A percentile compares a stretch with the other conserved stretches of the same genome.
phyloP scores from a whole-genome alignment of 2,888 invertebrate genomes.

The Macrophya annulata region DNA sequence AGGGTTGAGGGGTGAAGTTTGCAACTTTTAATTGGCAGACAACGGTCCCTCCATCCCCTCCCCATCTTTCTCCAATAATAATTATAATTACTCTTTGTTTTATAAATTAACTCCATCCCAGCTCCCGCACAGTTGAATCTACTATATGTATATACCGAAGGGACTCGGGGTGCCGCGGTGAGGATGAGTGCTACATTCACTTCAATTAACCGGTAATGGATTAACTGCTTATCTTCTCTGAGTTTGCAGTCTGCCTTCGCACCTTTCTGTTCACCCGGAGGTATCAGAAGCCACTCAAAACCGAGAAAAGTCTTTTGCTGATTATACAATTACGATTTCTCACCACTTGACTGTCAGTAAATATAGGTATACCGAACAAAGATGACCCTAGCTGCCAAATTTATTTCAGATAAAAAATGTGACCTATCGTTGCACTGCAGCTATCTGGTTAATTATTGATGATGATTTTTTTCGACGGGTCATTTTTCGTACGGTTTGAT shows the following conservation, averaged over 20 bases:
- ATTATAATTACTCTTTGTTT: constrained; percentile 72
- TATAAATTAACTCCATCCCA: constrained; percentile 68
- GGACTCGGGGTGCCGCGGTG: constrained; percentile 52
- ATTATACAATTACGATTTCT: constrained; percentile 48
- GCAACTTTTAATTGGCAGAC: constrained; percentile 71
- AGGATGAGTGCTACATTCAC: constrained; percentile 66
- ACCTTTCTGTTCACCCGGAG: constrained; percentile 45
- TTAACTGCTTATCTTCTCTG: constrained; percentile 71
- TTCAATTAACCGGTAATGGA: constrained; percentile 73
- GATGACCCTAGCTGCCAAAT: neutral
- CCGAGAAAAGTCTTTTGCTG: constrained; percentile 45
- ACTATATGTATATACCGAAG: constrained; percentile 44
- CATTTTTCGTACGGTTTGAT: neutral
- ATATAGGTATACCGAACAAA: neutral
- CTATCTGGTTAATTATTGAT: neutral
- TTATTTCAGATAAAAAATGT: neutral
- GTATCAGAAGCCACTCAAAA: constrained; percentile 46
- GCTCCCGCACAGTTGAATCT: constrained; percentile 33
- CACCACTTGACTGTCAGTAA: neutral
- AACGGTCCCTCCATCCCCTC: constrained; percentile 61
- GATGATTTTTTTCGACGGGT: neutral
- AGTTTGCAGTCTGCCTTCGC: constrained; percentile 57
- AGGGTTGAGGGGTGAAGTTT: constrained; percentile 61
- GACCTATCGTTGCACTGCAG: neutral
- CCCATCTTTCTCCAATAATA: constrained; percentile 63